These are phyloP conservation scores for Sphecodes monilicornis DNA, from an alignment of 2,888 invertebrate genomes.

Conservation along the genomic window DNA sequence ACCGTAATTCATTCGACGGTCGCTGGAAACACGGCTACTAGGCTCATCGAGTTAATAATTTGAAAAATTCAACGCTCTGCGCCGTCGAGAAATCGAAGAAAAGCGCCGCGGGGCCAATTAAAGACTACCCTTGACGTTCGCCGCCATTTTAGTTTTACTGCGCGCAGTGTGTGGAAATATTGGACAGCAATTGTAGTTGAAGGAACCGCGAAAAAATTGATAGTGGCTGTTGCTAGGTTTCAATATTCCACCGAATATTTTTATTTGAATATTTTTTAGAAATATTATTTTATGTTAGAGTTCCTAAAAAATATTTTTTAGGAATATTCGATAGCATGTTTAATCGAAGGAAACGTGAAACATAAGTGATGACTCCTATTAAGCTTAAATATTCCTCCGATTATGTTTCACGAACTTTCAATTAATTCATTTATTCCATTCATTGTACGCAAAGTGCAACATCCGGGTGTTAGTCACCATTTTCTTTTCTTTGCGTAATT, in stretches of 20 bases:
- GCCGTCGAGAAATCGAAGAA: constrained; percentile 19
- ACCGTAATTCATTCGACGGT: constrained; percentile 3
- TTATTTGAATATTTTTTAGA: neutral
- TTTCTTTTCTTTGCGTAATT: no score
- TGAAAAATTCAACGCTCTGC: constrained; percentile 28
- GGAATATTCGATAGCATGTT: no score
- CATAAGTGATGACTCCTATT: no score
- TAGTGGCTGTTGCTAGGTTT: neutral
- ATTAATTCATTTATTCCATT: no score
- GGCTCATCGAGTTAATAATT: constrained; percentile 47
- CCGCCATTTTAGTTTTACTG: neutral
- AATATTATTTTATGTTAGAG: no score
- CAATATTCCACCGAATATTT: neutral
- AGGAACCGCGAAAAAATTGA: neutral
- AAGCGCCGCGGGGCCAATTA: constrained; percentile 10
- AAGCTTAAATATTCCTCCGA: no score
- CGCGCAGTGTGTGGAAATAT: neutral
- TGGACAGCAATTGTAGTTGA: neutral
- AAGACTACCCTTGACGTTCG: neutral
- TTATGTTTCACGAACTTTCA: no score
- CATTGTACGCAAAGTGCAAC: no score
- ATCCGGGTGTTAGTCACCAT: no score
- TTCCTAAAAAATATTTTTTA: no score
- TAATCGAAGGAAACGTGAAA: no score
- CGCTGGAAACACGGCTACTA: neutral